These are phyloP conservation scores for Thyatira batis DNA, from an alignment of 2,888 invertebrate genomes.

Conservation along the genomic window DNA sequence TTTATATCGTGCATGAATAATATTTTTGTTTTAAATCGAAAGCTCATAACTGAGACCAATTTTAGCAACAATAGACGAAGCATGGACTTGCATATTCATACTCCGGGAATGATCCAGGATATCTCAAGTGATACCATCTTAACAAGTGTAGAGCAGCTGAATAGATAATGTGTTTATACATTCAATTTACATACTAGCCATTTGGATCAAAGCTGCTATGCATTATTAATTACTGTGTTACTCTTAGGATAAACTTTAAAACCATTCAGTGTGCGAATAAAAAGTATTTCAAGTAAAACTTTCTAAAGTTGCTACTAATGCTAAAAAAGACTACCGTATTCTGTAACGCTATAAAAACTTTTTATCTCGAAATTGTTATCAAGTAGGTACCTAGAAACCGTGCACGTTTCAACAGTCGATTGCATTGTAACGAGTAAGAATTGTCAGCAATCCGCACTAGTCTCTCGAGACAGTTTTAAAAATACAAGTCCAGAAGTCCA, in stretches of 20 bases:
- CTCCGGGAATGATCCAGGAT: neutral
- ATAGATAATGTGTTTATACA: neutral
- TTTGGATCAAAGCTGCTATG: too few species aligned
- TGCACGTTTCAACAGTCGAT: neutral
- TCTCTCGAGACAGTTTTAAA: neutral
- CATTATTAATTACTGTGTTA: too few species aligned
- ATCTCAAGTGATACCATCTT: neutral
- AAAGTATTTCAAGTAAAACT: too few species aligned
- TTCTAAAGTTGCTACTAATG: too few species aligned
- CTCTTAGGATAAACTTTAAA: too few species aligned
- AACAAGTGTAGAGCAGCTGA: neutral
- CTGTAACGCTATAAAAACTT: too few species aligned
- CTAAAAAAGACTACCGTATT: too few species aligned
- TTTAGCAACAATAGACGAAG: neutral
- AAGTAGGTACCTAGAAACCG: neutral
- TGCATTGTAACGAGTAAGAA: neutral
- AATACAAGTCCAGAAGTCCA: neutral
- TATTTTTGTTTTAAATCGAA: too few species aligned
- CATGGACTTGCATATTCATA: neutral
- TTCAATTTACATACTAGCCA: neutral
- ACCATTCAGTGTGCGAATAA: too few species aligned
- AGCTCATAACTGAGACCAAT: neutral
- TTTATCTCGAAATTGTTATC: neutral
- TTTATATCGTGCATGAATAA: too few species aligned
- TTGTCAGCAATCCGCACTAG: neutral